Evolutionary conservation across 1,140 invertebrate species (phyloP), one percentile per base, ranked within the genome.

Genomic region (Tetraneura akinire): DNA sequence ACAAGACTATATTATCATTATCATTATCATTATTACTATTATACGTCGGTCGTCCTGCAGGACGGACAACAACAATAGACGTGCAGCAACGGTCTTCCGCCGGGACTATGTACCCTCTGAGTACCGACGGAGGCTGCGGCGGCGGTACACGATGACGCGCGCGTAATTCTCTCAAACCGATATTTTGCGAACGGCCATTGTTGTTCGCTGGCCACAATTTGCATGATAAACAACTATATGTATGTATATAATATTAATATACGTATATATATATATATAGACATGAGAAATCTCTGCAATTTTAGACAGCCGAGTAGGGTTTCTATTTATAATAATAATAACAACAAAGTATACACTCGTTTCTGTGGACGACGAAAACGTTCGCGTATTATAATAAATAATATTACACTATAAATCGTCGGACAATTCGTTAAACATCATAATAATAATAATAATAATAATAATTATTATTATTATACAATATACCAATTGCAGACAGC

Each of bases 131-230:
- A n/a, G n/a, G n/a, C n/a, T n/a, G n/a, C n/a, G n/a, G 32, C 32
- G 32, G 8, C 3, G 32, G 3, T 37, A 37, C 32, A 37, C 8
- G 32, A 37, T 8, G 32, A 37, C 32, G 32, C 32, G 32, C 32
- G 32, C 32, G 70, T 57, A 42, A 74, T 74, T 74, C n/a, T n/a
- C 53, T 32, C 49, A 23, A 42, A 55, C 49, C 53, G 73, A 76
- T 76, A 76, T 76, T n/a, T n/a, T 60, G 51, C 21, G 73, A 76
- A 16, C 26, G 32, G 73, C 73, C 51, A 76, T 76, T 76, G 53
- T 76, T 76, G 53, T 76, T 76, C 21, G 42, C 73, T 57, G 53
- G 73, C 16, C 29, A 76, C 53, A 53, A 76, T 76, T 76, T 76
- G 73, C 73, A 76, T 76, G 32, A 76, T 57, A 76, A 76, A 76